Percentiles rank a stretch among this genome's conserved stretches.
phyloP scores from a whole-genome alignment of 2,113 vertebrate species.

The Rhabdornis inornatus region DNA sequence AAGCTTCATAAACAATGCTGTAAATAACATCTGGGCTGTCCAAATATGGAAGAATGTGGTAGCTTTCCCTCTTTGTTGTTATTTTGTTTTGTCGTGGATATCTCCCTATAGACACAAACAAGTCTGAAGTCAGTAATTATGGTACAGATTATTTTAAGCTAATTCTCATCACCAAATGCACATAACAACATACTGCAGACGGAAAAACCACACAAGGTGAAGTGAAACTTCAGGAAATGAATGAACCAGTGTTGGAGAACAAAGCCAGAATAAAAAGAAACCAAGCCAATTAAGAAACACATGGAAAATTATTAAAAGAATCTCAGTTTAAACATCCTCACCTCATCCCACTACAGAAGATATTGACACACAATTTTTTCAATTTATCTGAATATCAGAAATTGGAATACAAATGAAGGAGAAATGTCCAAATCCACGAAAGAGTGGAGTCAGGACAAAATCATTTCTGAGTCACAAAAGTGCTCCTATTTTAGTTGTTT shows the following conservation, averaged over 20 bases:
- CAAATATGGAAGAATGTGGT: conserved; percentile 70
- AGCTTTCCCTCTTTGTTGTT: conserved; percentile 72
- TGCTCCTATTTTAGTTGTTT: neutral
- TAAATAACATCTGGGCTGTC: conserved; percentile 81
- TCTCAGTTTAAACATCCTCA: neutral
- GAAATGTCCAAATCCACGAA: neutral
- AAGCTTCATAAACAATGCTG: conserved; percentile 75
- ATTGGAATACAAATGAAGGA: neutral
- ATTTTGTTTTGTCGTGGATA: conserved; percentile 67
- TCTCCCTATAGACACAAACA: conserved; percentile 69
- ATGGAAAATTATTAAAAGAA: conserved; percentile 5
- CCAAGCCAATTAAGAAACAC: conserved; percentile 13
- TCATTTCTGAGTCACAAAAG: neutral
- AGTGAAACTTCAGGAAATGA: conserved; percentile 69
- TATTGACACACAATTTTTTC: neutral
- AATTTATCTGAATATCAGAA: neutral
- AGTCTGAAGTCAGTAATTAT: conserved; percentile 51
- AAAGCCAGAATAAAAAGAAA: conserved; percentile 46
- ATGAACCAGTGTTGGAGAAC: conserved; percentile 54
- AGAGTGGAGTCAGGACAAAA: neutral
- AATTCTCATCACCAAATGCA: conserved; percentile 46
- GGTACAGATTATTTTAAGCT: conserved; percentile 59
- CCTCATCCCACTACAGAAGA: neutral
- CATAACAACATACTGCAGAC: conserved; percentile 44
- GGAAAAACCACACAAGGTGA: conserved; percentile 57